Conservation (phyloP, 2,113 vertebrate genomes). For the Tiliqua scincoides region DNA sequence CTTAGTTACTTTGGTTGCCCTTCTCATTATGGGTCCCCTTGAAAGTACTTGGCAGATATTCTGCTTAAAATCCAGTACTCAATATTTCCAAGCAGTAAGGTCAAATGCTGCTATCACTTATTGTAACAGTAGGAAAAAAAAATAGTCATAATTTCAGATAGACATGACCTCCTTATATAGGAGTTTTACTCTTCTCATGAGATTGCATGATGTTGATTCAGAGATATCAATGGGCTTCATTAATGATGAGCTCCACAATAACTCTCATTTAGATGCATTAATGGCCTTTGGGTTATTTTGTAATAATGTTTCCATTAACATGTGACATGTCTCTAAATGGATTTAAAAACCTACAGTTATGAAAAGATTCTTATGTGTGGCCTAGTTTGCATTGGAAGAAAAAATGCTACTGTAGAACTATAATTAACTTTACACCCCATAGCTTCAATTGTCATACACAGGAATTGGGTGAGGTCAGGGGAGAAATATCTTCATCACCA, state of each 20-base stretch:
- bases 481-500: not conserved
- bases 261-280: slow-evolving; percentile 40
- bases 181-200: slow-evolving; percentile 10
- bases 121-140: not conserved
- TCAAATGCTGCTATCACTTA: slow-evolving; percentile 22
- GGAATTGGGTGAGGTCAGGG: slow-evolving; percentile 10
- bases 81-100: slow-evolving; percentile 2
- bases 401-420: slow-evolving; percentile 5
- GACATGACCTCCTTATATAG: slow-evolving; percentile 21
- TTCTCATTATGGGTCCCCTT: not conserved
- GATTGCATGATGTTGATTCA: slow-evolving; percentile 26
- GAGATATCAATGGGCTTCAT: slow-evolving; percentile 27
- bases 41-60: not conserved
- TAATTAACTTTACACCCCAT: slow-evolving; percentile 18
- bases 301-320: slow-evolving; percentile 30
- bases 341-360: not conserved
- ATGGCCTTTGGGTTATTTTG: slow-evolving; percentile 47
- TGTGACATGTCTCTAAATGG: slow-evolving; percentile 20
- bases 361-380: not conserved
- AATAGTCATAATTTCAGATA: slow-evolving; percentile 11
- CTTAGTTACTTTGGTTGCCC: slow-evolving; percentile 19
- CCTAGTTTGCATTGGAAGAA: not conserved
- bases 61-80: slow-evolving; percentile 1
- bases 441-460: slow-evolving; percentile 10
- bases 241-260: slow-evolving; percentile 33